phyloP scores from a whole-genome alignment of 2,888 invertebrate species.

The Thecocarcelia acutangulata region DNA sequence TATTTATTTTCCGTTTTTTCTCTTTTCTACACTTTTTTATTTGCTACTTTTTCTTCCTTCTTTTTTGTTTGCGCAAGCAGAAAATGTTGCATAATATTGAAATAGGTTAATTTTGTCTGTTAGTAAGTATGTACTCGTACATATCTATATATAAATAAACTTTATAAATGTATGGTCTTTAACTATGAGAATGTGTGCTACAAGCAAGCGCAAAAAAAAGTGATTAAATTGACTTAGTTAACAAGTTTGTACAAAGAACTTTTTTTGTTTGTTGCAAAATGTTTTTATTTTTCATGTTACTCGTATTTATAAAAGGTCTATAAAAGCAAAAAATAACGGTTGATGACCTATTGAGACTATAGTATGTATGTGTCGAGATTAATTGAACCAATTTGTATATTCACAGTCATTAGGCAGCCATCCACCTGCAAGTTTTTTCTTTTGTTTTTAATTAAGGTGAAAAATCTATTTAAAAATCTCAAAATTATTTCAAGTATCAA shows the following conservation, averaged over 20 bases:
- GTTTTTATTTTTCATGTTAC: too few species aligned
- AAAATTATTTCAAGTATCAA: too few species aligned
- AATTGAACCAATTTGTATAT: conserved; percentile 9
- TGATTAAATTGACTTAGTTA: conserved; percentile 16
- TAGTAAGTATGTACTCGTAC: background rate
- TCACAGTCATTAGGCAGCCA: conserved; percentile 31
- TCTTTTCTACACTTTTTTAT: background rate
- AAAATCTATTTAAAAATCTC: too few species aligned
- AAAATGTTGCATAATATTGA: conserved; percentile 49
- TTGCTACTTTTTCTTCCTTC: conserved; percentile 1
- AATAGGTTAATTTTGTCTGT: conserved; percentile 42
- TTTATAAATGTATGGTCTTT: background rate
- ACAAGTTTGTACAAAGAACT: background rate
- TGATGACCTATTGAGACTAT: conserved; percentile 10
- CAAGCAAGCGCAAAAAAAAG: background rate
- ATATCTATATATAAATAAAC: background rate
- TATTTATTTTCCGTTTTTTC: background rate
- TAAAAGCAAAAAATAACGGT: conserved; percentile 11
- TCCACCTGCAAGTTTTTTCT: too few species aligned
- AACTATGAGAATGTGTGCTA: background rate
- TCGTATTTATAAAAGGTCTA: too few species aligned
- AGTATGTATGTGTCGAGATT: conserved; percentile 2
- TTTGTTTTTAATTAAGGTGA: too few species aligned
- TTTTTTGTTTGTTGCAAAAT: too few species aligned
- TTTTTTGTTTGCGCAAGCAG: conserved; percentile 7